These are phyloP conservation scores for Dendrolimus punctatus DNA, from an alignment of 1,140 invertebrate species.

Conservation along the genomic window DNA sequence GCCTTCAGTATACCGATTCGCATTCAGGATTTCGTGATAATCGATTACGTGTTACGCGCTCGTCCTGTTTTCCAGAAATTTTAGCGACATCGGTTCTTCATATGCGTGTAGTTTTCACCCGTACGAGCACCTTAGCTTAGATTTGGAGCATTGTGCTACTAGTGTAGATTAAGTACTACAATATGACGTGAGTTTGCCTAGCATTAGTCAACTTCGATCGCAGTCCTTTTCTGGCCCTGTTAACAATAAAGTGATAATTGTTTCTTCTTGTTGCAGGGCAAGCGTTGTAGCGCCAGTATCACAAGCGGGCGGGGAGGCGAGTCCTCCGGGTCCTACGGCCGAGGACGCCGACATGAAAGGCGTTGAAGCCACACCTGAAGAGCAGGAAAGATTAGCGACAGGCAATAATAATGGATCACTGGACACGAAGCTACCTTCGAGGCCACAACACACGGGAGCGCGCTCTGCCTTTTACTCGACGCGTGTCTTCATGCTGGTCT, in stretches of 20 bases:
- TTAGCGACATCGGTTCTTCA: slow-evolving; percentile 21
- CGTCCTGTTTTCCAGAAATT: slow-evolving; percentile 35
- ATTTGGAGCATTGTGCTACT: slow-evolving; percentile 24
- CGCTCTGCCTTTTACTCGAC: slow-evolving; percentile 84
- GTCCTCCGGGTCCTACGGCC: slow-evolving; percentile 40
- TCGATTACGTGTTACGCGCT: slow-evolving; percentile 18
- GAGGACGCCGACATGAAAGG: slow-evolving; percentile 61
- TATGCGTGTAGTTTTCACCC: slow-evolving; percentile 34
- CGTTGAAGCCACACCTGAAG: slow-evolving; percentile 61
- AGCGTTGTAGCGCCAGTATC: slow-evolving; percentile 35
- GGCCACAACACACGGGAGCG: slow-evolving; percentile 18
- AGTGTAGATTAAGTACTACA: slow-evolving; percentile 11
- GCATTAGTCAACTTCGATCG: neutral
- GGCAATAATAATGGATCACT: slow-evolving; percentile 67
- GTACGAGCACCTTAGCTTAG: slow-evolving; percentile 14
- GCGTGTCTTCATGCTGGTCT: slow-evolving; percentile 89
- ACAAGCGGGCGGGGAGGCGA: slow-evolving; percentile 45
- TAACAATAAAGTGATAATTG: neutral
- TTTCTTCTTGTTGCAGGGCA: slow-evolving; percentile 52
- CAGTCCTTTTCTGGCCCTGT: no score
- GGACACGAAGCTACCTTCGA: slow-evolving; percentile 47
- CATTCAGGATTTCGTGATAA: slow-evolving; percentile 27
- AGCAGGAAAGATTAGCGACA: slow-evolving; percentile 59
- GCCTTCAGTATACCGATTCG: slow-evolving; percentile 14
- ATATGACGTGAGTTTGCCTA: slow-evolving; percentile 50